phyloP scores from a whole-genome alignment of 2,113 vertebrate genomes.

The Dasyprocta punctata region DNA sequence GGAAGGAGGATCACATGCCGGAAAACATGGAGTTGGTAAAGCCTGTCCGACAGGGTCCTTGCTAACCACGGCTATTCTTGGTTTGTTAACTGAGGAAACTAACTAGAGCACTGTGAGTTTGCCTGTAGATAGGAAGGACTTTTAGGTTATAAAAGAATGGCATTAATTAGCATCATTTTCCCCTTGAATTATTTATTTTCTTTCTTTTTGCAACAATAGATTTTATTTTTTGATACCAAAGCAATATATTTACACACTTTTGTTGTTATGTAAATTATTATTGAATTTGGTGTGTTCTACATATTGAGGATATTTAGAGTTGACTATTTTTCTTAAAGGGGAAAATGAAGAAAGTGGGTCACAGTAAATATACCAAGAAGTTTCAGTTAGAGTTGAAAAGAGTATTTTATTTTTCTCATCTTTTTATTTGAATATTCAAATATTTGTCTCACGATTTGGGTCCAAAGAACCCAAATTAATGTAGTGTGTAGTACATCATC shows the following conservation, averaged over 20 bases:
- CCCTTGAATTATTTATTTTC: not conserved
- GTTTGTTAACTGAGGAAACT: not conserved
- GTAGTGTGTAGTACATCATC: not conserved
- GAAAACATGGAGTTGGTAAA: not conserved
- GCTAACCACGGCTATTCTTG: not conserved
- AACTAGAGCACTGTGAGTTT: not conserved
- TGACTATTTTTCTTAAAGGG: not conserved
- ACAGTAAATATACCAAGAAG: not conserved
- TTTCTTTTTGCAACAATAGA: not conserved
- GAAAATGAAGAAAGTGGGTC: not conserved
- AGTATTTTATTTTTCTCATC: conserved; percentile 2
- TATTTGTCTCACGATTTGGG: not conserved
- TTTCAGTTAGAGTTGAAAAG: not conserved
- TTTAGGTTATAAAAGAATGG: not conserved
- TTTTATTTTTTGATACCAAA: not conserved
- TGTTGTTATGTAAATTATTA: not conserved
- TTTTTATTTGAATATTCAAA: conserved; percentile 29
- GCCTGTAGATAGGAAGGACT: not conserved
- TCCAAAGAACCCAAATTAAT: not conserved
- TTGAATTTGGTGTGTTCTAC: not conserved
- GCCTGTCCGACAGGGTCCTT: not conserved
- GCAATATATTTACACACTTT: not conserved
- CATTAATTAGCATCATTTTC: not conserved
- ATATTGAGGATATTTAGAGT: not conserved
- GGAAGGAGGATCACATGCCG: not conserved